A percentile compares a stretch with the other conserved stretches of the same genome.
Evolutionary conservation across 2,888 invertebrate species (phyloP).

Genomic region (Entomobrya multifasciata): DNA sequence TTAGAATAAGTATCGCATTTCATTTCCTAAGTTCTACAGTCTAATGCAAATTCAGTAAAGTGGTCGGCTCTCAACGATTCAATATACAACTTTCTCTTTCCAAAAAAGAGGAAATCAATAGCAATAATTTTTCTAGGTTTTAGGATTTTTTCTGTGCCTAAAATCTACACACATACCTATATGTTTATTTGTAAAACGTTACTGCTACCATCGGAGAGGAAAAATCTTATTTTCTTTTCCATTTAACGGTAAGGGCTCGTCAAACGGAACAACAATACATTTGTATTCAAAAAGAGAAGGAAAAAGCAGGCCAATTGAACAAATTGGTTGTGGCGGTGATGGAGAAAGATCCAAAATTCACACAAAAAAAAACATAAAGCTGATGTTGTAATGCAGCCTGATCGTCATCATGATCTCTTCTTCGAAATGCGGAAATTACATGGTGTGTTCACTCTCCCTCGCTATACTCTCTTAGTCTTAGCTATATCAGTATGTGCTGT

Average conservation of each 20-base stretch:
- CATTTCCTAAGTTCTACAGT: not conserved
- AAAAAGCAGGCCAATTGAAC: slow-evolving; percentile 43
- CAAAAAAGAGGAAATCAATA: not conserved
- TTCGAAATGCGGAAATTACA: slow-evolving; percentile 42
- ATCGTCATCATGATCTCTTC: slow-evolving; percentile 6
- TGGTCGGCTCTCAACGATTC: slow-evolving; percentile 8
- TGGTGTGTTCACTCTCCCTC: slow-evolving; percentile 3
- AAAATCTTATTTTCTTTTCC: slow-evolving; percentile 34
- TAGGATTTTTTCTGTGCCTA: not conserved
- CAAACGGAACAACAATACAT: slow-evolving; percentile 38
- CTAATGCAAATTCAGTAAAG: not conserved
- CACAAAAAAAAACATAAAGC: not conserved
- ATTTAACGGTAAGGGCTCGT: slow-evolving; percentile 45
- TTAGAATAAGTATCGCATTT: not conserved
- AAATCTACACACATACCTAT: not conserved
- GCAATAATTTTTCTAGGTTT: not conserved
- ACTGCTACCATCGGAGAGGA: slow-evolving; percentile 8
- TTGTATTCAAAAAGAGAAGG: not conserved
- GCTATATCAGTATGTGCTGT: too few relatives aligned
- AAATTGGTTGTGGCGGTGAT: not conserved
- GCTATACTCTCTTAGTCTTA: too few relatives aligned
- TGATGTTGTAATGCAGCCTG: slow-evolving; percentile 8
- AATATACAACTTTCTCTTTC: not conserved
- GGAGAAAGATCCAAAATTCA: not conserved
- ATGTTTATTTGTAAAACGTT: not conserved